A percentile compares a stretch with the other conserved stretches of the same genome.
phyloP scores from a whole-genome alignment of 2,113 vertebrate genomes.

The Emydocephalus ijimae region DNA sequence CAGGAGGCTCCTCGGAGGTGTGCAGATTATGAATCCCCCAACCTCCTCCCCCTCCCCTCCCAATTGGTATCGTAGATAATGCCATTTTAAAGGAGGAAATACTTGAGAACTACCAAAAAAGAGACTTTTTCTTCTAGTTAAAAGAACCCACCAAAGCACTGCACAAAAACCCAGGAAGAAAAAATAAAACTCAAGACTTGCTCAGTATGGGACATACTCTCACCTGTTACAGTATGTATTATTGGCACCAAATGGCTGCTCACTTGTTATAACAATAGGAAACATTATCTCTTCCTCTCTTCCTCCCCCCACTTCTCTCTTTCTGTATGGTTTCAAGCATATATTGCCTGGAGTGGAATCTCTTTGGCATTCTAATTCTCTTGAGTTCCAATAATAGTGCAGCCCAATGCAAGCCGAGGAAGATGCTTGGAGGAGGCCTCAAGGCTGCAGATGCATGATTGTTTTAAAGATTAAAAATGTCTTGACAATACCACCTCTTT shows the following conservation, averaged over 20 bases:
- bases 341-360: neutral
- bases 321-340: neutral
- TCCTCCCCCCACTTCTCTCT: no score
- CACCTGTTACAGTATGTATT: neutral
- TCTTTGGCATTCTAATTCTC: neutral
- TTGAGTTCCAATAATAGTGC: neutral
- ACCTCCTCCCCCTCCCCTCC: neutral
- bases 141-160: neutral
- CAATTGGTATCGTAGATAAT: neutral
- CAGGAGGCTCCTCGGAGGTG: neutral
- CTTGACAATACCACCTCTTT: neutral
- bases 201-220: neutral
- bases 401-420: neutral
- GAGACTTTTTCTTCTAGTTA: neutral
- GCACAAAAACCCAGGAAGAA: neutral
- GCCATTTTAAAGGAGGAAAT: neutral
- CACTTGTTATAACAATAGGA: neutral
- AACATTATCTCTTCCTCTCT: neutral
- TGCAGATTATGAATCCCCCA: neutral
- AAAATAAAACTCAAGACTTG: neutral
- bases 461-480: neutral
- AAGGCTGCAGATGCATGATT: neutral
- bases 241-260: neutral
- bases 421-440: neutral
- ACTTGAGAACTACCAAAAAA: neutral